phyloP scores from a whole-genome alignment of 1,140 invertebrate species.

The Heterodera schachtii region DNA sequence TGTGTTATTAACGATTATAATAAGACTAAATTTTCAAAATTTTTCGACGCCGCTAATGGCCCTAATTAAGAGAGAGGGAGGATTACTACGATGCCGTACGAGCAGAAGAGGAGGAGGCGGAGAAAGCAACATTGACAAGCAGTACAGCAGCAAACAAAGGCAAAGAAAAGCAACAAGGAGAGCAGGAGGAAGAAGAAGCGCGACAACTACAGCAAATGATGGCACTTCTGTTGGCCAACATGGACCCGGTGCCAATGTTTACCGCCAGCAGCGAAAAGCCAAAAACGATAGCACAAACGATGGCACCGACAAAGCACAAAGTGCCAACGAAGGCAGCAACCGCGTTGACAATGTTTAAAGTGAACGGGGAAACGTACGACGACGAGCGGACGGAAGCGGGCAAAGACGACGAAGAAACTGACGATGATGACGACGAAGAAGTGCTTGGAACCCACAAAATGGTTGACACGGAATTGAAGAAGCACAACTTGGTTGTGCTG shows the following conservation, averaged over 20 bases:
- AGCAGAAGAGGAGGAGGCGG: neutral
- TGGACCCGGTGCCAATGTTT: neutral
- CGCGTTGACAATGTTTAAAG: neutral
- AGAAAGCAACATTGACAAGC: neutral
- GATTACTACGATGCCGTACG: neutral
- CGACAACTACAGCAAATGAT: neutral
- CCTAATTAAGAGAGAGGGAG: neutral
- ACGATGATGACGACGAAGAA: slow-evolving; percentile 1
- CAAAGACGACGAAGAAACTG: neutral
- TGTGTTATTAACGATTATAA: no score
- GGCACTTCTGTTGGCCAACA: neutral
- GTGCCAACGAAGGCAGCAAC: neutral
- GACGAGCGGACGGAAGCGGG: slow-evolving; percentile 1
- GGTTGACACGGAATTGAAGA: neutral
- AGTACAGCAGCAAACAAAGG: neutral
- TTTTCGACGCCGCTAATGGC: no score
- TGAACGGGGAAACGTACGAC: neutral
- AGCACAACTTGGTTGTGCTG: neutral
- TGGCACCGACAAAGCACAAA: neutral
- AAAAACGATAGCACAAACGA: neutral
- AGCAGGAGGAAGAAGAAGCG: neutral
- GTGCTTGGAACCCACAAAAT: neutral
- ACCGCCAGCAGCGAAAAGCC: neutral
- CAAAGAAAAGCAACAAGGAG: neutral
- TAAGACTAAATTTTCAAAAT: neutral